Evolutionary conservation across 2,113 vertebrate genomes (phyloP).

Genomic region (Lophius piscatorius): DNA sequence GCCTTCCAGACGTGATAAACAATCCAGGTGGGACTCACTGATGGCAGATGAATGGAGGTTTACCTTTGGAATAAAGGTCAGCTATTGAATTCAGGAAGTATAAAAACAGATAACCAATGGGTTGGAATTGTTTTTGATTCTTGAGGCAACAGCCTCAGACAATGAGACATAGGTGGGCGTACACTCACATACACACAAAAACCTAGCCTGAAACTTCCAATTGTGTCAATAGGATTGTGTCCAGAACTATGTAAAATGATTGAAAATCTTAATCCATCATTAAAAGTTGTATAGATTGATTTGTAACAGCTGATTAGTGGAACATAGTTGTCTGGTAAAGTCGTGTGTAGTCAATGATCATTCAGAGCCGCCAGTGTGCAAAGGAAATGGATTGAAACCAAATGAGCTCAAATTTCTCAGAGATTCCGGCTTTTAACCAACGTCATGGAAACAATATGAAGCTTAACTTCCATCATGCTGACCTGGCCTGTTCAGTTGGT

Average conservation of each 20-base stretch:
- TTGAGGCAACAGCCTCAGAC: conserved; percentile 3
- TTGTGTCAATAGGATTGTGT: conserved; percentile 17
- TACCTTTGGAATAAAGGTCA: conserved; percentile 77
- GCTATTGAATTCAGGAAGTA: conserved; percentile 31
- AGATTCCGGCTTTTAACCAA: conserved; percentile 46
- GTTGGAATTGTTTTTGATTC: conserved; percentile 16
- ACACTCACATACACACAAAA: neutral
- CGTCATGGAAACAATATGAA: conserved; percentile 47
- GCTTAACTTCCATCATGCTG: conserved; percentile 11
- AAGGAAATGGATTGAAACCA: conserved; percentile 36
- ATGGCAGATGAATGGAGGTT: conserved; percentile 81
- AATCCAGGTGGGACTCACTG: conserved; percentile 93
- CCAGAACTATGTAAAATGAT: conserved; percentile 40
- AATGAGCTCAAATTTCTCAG: conserved; percentile 38
- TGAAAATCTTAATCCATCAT: conserved; percentile 54
- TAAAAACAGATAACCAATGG: conserved; percentile 27
- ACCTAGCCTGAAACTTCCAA: neutral
- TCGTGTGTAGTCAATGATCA: conserved; percentile 17
- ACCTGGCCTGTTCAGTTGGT: conserved; percentile 15
- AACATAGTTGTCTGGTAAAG: conserved; percentile 4
- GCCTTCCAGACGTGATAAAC: conserved; percentile 92
- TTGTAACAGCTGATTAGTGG: conserved; percentile 21
- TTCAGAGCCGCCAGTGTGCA: conserved; percentile 25
- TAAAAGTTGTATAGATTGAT: conserved; percentile 37
- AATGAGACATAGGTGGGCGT: neutral